Base-by-base conservation (phyloP, 92 coral and sea anemone species). In the Nematostella vectensis region DNA sequence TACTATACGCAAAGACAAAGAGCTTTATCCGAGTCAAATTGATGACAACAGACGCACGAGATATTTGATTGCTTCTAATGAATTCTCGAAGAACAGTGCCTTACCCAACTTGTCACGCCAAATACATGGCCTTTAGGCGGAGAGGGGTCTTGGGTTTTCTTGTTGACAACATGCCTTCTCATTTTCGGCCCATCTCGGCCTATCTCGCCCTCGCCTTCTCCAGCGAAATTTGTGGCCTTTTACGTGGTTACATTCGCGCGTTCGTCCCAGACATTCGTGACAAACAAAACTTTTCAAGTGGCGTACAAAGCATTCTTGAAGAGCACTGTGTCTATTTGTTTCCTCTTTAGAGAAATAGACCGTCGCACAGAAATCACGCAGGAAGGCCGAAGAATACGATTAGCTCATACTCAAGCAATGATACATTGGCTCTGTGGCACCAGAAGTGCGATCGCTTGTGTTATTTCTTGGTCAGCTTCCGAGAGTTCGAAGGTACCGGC, bases 61-160 rank as follows among this genome's bases (percentile, higher is more conserved):
- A n/a, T n/a, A n/a, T n/a, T n/a, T n/a, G n/a, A n/a, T n/a, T n/a
- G n/a, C n/a, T n/a, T n/a, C n/a, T n/a, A n/a, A n/a, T n/a, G n/a
- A n/a, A n/a, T n/a, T n/a, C n/a, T n/a, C n/a, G n/a, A n/a, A n/a
- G n/a, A n/a, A n/a, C n/a, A n/a, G n/a, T 33, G 15, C 71, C 99
- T 93, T 76, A 93, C 99, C 99, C 99, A 81, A 47, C 99, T 93
- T 54, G 86, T 93, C 27, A 93, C 79, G 13, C 99, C 99, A 49
- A 93, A 93, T 48, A 93, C 89, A 57, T 93, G 81, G 23, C 99
- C 88, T 20, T 68, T 72, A 4, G 81, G 77, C 3, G 85, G 77
- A 27, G 99, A 68, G 22, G 78, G 72, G 40, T 74, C 76, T 25
- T 58, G 51, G 4, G 62, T 57, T 56, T 76, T 85, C 72, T 78